These are phyloP conservation scores for Poeciliopsis infans DNA, from an alignment of 2,797 vertebrate species.

Conservation along the genomic window DNA sequence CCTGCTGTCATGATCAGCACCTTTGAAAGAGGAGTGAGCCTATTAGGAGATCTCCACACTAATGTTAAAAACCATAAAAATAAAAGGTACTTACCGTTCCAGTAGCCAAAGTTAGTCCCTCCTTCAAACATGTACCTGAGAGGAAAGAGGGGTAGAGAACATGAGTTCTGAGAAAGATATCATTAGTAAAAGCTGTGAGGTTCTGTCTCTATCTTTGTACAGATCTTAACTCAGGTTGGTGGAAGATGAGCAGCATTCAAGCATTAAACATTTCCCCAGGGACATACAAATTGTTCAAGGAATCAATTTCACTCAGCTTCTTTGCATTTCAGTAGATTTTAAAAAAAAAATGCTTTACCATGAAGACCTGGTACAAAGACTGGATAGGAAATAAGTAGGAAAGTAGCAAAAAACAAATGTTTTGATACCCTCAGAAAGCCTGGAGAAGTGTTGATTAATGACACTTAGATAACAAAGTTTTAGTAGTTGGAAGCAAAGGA, in stretches of 20 bases:
- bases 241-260: not conserved
- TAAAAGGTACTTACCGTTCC: constrained; percentile 85
- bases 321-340: not conserved
- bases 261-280: not conserved
- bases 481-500: not conserved
- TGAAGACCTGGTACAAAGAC: not conserved
- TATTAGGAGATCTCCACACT: not conserved
- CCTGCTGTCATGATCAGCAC: constrained; percentile 88
- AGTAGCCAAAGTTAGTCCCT: constrained; percentile 97
- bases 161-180: not conserved
- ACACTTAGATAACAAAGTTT: not conserved
- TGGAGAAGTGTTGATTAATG: not conserved
- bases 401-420: not conserved
- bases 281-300: not conserved
- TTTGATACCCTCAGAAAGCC: not conserved
- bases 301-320: not conserved
- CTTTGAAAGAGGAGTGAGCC: constrained; percentile 63
- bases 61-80: constrained; percentile 1
- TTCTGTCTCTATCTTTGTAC: not conserved
- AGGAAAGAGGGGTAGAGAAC: constrained; percentile 11
- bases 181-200: not conserved
- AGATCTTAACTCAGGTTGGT: constrained; percentile 3
- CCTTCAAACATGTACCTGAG: constrained; percentile 99
- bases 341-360: not conserved
- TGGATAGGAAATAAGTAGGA: not conserved